Conservation (phyloP, 2,888 invertebrate species). For the Aleiodes leptofemur region DNA sequence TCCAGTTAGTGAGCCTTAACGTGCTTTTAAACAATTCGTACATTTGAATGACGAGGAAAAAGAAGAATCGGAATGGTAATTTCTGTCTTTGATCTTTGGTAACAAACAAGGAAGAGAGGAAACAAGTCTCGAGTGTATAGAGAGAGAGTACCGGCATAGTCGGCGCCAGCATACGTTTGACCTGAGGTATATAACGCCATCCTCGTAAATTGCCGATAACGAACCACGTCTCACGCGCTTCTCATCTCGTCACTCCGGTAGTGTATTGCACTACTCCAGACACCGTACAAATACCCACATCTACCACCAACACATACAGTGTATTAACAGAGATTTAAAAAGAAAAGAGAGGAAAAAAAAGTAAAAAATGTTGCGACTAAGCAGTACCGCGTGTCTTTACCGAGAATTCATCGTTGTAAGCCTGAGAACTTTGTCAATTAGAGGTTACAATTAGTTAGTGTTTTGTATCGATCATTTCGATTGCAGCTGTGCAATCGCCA, state of each 20-base stretch:
- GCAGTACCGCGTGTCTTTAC: slow-evolving; percentile 48
- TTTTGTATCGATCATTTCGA: slow-evolving; percentile 45
- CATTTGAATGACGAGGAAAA: slow-evolving; percentile 8
- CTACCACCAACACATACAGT: slow-evolving; percentile 23
- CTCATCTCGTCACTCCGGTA: slow-evolving; percentile 27
- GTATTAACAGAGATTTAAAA: slow-evolving; percentile 1
- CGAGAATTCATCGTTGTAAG: slow-evolving; percentile 57
- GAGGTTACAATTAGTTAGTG: slow-evolving; percentile 69
- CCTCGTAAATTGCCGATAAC: slow-evolving; percentile 52
- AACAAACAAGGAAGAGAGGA: slow-evolving; percentile 3
- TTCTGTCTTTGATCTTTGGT: slow-evolving; percentile 14
- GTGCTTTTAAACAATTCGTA: background rate
- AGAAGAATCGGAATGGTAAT: background rate
- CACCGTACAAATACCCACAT: background rate
- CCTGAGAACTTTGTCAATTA: slow-evolving; percentile 74
- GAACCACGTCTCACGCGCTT: slow-evolving; percentile 47
- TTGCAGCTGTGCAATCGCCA: slow-evolving; percentile 48
- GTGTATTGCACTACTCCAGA: background rate
- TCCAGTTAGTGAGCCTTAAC: background rate
- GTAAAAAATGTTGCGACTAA: slow-evolving; percentile 48
- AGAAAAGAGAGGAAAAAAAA: slow-evolving; percentile 42
- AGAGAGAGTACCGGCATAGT: background rate
- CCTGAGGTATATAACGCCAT: slow-evolving; percentile 30
- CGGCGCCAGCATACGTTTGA: slow-evolving; percentile 27
- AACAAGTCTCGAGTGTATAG: slow-evolving; percentile 2